Percentiles rank a stretch among this genome's conserved stretches.
phyloP scores from a whole-genome alignment of 2,888 invertebrate genomes.

The Oxystoma pomonae region DNA sequence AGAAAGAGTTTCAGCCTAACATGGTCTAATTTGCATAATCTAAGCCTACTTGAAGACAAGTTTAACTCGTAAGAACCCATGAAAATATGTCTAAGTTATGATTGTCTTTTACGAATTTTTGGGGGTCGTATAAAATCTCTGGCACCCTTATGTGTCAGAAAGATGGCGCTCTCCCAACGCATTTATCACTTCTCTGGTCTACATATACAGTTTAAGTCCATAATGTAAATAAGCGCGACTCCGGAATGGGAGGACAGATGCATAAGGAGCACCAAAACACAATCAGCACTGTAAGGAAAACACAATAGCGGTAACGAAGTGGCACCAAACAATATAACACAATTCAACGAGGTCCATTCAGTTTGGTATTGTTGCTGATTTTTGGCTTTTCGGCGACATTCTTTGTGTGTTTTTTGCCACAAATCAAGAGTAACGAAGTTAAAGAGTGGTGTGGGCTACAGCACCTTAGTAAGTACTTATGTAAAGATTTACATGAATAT shows the following conservation, averaged over 20 bases:
- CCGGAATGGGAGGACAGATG: constrained; percentile 7
- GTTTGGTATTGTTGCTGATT: constrained; percentile 12
- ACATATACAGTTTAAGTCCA: constrained; percentile 3
- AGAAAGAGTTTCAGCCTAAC: no score
- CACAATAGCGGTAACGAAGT: constrained; percentile 46
- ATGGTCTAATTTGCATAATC: no score
- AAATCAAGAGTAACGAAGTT: constrained; percentile 1
- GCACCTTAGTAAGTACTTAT: background rate
- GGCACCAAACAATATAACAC: constrained; percentile 35
- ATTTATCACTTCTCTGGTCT: no score
- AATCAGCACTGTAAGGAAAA: background rate
- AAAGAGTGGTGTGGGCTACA: background rate
- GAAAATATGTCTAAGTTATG: no score
- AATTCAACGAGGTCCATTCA: constrained; percentile 27
- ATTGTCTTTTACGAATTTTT: no score
- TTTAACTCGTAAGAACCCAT: no score
- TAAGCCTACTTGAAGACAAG: no score
- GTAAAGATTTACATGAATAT: no score
- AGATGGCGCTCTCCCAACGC: no score
- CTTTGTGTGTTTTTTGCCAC: background rate
- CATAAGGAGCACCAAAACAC: background rate
- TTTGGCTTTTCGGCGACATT: constrained; percentile 9
- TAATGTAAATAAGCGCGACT: constrained; percentile 21
- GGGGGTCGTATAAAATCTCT: no score
- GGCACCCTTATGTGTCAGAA: no score